phyloP scores from a whole-genome alignment of 2,888 invertebrate species.

The Agrotis clavis region DNA sequence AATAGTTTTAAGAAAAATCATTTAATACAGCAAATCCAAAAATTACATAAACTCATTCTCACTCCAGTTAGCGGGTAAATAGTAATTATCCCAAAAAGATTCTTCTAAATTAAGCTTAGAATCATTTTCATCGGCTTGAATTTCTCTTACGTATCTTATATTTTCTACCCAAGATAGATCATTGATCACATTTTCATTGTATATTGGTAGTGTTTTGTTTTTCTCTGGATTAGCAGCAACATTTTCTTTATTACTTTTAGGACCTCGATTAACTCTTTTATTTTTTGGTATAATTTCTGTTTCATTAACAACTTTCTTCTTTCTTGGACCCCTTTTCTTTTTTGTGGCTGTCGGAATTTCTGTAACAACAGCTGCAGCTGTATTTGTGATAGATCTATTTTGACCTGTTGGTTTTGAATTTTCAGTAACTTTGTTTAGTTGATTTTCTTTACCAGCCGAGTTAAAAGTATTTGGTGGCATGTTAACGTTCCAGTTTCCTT shows the following conservation, averaged over 20 bases:
- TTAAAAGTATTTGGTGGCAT: not conserved
- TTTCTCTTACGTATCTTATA: constrained; percentile 78
- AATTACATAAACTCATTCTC: constrained; percentile 70
- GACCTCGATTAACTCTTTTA: not conserved
- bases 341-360: constrained; percentile 9
- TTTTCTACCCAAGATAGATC: constrained; percentile 83
- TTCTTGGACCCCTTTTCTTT: constrained; percentile 55
- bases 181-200: constrained; percentile 55
- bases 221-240: not conserved
- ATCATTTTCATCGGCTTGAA: constrained; percentile 74
- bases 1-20: not conserved
- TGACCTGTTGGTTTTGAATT: not conserved
- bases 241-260: constrained; percentile 5
- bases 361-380: not conserved
- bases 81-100: constrained; percentile 78
- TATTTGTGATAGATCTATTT: not conserved
- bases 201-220: constrained; percentile 35
- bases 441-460: not conserved
- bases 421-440: constrained; percentile 18
- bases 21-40: not conserved
- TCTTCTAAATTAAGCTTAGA: constrained; percentile 62
- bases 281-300: constrained; percentile 23
- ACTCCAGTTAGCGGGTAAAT: constrained; percentile 74
- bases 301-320: constrained; percentile 41
- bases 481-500: not conserved